A percentile compares a stretch with the other conserved stretches of the same genome.
These are phyloP conservation scores for Zootoca vivipara DNA, from an alignment of 2,113 vertebrate genomes.

Conservation along the genomic window DNA sequence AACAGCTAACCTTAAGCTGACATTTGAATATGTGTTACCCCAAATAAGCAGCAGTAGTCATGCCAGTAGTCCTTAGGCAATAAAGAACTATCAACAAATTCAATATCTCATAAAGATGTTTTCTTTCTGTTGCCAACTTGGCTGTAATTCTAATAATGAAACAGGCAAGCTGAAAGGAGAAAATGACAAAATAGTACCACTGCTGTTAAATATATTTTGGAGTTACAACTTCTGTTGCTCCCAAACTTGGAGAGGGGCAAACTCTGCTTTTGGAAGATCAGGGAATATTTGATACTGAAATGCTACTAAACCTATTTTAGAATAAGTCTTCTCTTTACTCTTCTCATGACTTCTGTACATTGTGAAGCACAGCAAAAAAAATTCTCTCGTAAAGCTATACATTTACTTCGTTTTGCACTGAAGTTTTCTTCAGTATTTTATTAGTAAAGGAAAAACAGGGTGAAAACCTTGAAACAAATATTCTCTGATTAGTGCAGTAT, in stretches of 20 bases:
- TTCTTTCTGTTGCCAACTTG: background rate
- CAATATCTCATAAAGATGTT: background rate
- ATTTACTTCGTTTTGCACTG: background rate
- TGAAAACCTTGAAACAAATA: background rate
- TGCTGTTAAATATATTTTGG: rapidly evolving
- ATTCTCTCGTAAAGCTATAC: background rate
- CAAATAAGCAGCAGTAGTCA: background rate
- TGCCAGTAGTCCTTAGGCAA: background rate
- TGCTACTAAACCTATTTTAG: background rate
- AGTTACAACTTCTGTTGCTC: background rate
- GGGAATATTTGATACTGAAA: background rate
- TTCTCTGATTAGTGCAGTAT: background rate
- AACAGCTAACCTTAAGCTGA: background rate
- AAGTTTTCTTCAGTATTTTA: background rate
- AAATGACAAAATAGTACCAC: background rate
- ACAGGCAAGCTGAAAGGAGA: background rate
- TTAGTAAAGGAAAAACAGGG: background rate
- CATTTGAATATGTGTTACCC: background rate
- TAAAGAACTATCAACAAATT: background rate
- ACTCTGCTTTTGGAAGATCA: background rate
- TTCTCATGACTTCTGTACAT: background rate
- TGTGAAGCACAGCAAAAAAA: background rate
- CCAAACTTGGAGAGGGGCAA: background rate
- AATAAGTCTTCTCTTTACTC: background rate
- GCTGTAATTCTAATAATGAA: background rate